A percentile compares a stretch with the other conserved stretches of the same genome.
Evolutionary conservation across 2,888 invertebrate genomes (phyloP).

Genomic region (Cybosia mesomella): DNA sequence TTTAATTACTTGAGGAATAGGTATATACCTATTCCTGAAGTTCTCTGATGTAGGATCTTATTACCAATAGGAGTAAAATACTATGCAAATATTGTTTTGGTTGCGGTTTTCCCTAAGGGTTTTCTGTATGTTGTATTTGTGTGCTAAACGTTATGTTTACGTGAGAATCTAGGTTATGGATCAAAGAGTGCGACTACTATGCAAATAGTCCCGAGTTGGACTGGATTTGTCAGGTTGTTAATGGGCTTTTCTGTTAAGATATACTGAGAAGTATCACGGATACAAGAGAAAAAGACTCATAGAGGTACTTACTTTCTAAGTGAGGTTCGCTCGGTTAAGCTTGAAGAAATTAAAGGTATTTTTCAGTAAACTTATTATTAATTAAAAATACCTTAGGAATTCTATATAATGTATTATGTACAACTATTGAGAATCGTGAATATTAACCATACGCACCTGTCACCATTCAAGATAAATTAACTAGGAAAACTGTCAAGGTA

Average conservation of each 20-base stretch:
- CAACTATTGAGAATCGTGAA: neutral
- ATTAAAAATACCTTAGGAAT: too few relatives aligned
- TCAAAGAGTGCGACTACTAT: neutral
- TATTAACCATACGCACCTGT: neutral
- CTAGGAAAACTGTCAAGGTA: conserved; percentile 14
- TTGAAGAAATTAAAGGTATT: neutral
- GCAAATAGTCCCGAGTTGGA: neutral
- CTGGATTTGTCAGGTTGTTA: neutral
- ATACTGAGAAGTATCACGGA: neutral
- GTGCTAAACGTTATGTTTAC: neutral
- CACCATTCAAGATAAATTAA: neutral
- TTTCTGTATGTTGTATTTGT: neutral
- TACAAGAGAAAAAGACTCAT: neutral
- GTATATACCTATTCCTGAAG: neutral
- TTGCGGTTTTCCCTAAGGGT: neutral
- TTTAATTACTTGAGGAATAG: too few relatives aligned
- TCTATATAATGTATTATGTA: neutral
- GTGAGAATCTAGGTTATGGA: neutral
- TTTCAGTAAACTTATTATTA: neutral
- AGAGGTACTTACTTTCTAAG: neutral
- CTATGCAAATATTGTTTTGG: neutral
- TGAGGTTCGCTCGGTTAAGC: neutral
- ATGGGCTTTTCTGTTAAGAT: neutral
- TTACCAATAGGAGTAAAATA: neutral
- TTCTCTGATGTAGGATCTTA: neutral